A percentile compares a stretch with the other conserved stretches of the same genome.
These are phyloP conservation scores for Ammodytes marinus DNA, from an alignment of 2,113 vertebrate genomes.

Conservation along the genomic window DNA sequence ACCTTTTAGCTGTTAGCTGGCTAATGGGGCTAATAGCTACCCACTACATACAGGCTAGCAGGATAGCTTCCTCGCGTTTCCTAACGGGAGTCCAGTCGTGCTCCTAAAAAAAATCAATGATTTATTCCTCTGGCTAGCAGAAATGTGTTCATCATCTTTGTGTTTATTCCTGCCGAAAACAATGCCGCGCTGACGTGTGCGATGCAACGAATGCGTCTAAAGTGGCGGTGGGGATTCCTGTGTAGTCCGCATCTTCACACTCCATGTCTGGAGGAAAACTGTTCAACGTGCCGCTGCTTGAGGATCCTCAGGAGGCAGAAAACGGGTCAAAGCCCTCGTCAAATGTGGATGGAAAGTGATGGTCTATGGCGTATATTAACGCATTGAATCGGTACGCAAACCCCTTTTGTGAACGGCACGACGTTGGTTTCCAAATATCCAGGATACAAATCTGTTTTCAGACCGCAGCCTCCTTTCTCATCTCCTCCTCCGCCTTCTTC, in stretches of 20 bases:
- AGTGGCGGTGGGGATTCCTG: constrained; percentile 64
- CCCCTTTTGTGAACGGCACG: constrained; percentile 26
- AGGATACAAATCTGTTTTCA: constrained; percentile 71
- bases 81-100: constrained; percentile 58
- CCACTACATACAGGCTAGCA: constrained; percentile 60
- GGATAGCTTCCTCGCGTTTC: constrained; percentile 63
- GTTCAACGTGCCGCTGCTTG: constrained; percentile 63
- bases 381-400: constrained; percentile 22
- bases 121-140: constrained; percentile 32
- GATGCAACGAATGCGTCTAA: constrained; percentile 49
- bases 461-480: constrained; percentile 73
- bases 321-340: constrained; percentile 26
- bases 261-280: constrained; percentile 78
- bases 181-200: constrained; percentile 18
- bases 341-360: constrained; percentile 11
- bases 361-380: neutral
- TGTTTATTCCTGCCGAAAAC: constrained; percentile 48
- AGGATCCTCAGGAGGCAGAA: constrained; percentile 53
- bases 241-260: constrained; percentile 80
- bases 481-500: constrained; percentile 72
- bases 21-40: constrained; percentile 77
- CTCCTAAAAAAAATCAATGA: constrained; percentile 39
- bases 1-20: constrained; percentile 76
- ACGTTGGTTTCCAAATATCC: constrained; percentile 68
- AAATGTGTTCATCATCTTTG: constrained; percentile 36